These are phyloP conservation scores for Pemphigus obesinymphae DNA, from an alignment of 1,140 invertebrate species.

Conservation along the genomic window DNA sequence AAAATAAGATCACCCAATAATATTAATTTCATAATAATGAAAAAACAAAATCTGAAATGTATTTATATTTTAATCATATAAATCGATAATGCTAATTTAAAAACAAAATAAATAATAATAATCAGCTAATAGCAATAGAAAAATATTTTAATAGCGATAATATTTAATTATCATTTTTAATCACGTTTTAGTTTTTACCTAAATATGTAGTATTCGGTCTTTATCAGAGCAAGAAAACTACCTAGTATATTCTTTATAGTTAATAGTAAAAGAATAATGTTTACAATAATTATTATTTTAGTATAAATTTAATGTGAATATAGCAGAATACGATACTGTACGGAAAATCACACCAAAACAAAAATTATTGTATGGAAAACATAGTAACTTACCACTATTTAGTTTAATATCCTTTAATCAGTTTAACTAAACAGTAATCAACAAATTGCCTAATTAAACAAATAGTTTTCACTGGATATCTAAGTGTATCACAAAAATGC, in stretches of 20 bases:
- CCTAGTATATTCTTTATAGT: not conserved
- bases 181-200: not conserved
- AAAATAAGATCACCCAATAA: not conserved
- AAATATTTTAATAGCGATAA: not conserved
- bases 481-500: conserved; percentile 5
- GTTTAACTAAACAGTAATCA: conserved; percentile 42
- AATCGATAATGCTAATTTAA: too few species aligned
- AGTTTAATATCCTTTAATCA: conserved; percentile 42
- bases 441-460: conserved; percentile 42
- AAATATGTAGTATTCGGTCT: not conserved
- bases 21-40: not conserved
- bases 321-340: conserved; percentile 30
- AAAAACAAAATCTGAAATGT: not conserved
- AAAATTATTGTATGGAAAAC: conserved; percentile 41
- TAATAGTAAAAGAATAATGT: not conserved
- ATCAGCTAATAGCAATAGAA: not conserved
- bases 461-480: conserved; percentile 34
- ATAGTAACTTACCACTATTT: conserved; percentile 40
- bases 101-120: not conserved
- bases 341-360: conserved; percentile 39
- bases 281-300: not conserved
- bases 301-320: conserved; percentile 13
- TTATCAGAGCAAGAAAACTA: not conserved
- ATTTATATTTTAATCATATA: not conserved
- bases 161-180: not conserved